Evolutionary conservation across 2,888 invertebrate species (phyloP), one percentile per base, ranked within the genome.

Genomic region (Branchellion lobata): DNA sequence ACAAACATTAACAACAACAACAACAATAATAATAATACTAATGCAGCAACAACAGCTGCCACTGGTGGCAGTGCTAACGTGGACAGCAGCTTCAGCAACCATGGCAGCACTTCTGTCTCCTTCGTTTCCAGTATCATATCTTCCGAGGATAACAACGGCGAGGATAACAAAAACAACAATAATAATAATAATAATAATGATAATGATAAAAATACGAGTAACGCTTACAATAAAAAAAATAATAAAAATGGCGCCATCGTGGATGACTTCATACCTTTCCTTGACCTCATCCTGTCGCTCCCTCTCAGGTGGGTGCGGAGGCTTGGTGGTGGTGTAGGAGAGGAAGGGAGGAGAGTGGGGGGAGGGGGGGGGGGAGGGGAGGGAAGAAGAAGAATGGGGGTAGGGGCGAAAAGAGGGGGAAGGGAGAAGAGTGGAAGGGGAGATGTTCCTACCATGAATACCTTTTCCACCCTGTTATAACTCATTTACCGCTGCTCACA

Each of bases 241-340:
- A 36, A 47, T 24, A 33, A 53, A n/a, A 33, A 65, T 57, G 65
- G 92, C 33, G 90, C 91, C 47, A 85, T 86, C 81, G 85, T 85
- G 40, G 83, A 84, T 40, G 92, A 96, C 2, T 91, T 91, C 80
- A 83, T 84, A 80, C 93, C 93, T 80, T 90, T 97, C 65, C 88
- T 98, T 36, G 95, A 95, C 83, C 92, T 93, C 71, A 95, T 99
- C 93, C 91, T 97, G 86, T 92, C 93, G 0, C 94, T 95, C 5
- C 96, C 96, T 0, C 90, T 98, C n/a, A 88, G 87, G 87, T 88
- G 80, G 34, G 78, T 24, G 24, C 11, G 24, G 33, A 5, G 47
- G 2, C 5, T 2, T 40, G 40, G 40, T 40, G 40, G 40, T 8
- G 29, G 24, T 65, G 24, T 11, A 11, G 5, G n/a, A 65, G 65